phyloP scores from a whole-genome alignment of 92 coral and sea anemone species.

The Phenganax subtilis region DNA sequence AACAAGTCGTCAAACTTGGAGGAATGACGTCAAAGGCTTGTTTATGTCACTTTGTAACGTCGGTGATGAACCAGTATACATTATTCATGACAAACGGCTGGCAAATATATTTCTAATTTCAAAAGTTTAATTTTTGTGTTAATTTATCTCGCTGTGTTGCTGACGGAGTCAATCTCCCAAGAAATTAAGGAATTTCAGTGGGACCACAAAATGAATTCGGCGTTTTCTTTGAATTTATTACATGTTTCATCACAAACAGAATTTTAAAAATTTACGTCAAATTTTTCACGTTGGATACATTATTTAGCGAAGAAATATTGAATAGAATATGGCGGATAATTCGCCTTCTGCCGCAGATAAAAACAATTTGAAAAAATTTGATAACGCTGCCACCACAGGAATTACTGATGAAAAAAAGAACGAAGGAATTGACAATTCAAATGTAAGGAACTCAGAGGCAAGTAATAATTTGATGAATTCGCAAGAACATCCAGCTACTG shows the following conservation, averaged over 20 bases:
- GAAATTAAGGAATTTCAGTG: not conserved
- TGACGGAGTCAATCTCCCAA: not conserved
- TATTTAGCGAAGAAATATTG: not conserved
- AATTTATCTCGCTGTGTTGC: not conserved
- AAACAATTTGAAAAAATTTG: not conserved
- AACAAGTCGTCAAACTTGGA: not conserved
- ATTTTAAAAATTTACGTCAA: not conserved
- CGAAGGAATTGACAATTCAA: not conserved
- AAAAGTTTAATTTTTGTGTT: not conserved
- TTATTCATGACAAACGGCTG: not conserved
- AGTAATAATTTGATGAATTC: not conserved
- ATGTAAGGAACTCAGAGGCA: too few relatives aligned
- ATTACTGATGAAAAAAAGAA: not conserved
- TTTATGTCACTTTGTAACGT: not conserved
- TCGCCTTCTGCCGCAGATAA: not conserved
- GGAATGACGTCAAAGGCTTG: not conserved
- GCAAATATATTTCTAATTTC: slow-evolving; percentile 5
- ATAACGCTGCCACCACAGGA: not conserved
- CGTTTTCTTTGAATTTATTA: not conserved
- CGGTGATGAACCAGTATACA: not conserved
- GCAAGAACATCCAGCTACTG: not conserved
- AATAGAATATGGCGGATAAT: not conserved
- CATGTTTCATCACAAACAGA: not conserved
- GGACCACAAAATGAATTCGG: slow-evolving; percentile 4
- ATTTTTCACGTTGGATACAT: not conserved